Percentiles rank a stretch among this genome's conserved stretches.
Evolutionary conservation across 1,140 invertebrate species (phyloP).

Genomic region (Solenopsis fugax): DNA sequence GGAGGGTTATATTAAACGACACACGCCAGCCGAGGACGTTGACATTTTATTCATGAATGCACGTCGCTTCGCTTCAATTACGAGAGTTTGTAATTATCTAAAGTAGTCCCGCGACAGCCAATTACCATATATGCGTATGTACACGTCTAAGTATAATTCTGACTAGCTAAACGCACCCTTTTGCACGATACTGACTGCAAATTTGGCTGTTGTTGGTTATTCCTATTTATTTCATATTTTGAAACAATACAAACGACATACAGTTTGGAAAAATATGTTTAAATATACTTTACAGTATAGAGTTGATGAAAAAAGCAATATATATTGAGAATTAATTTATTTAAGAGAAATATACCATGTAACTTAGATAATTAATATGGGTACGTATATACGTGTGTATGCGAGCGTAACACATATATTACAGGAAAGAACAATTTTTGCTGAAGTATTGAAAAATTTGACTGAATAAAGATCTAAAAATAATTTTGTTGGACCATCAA

Average conservation of each 20-base stretch:
- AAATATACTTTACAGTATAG: neutral
- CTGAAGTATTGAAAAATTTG: too few relatives aligned
- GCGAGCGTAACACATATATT: neutral
- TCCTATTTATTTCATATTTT: neutral
- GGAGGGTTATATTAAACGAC: conserved; percentile 30
- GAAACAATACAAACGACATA: neutral
- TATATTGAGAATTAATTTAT: neutral
- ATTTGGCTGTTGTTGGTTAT: neutral
- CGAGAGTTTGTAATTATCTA: conserved; percentile 53
- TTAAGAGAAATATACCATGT: neutral
- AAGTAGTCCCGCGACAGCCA: conserved; percentile 48
- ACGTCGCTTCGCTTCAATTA: conserved; percentile 56
- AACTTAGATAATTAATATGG: neutral
- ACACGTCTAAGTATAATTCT: conserved; percentile 31
- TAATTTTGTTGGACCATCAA: too few relatives aligned
- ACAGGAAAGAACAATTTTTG: too few relatives aligned
- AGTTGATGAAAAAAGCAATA: neutral
- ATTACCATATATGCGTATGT: conserved; percentile 48
- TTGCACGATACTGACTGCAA: conserved; percentile 2
- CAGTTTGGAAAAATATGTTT: neutral
- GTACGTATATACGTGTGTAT: neutral
- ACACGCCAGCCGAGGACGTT: conserved; percentile 22
- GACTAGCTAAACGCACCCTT: conserved; percentile 49
- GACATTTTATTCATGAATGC: conserved; percentile 51
- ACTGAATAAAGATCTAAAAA: too few relatives aligned